phyloP scores from a whole-genome alignment of 2,113 vertebrate species.

The Parotia lawesii region DNA sequence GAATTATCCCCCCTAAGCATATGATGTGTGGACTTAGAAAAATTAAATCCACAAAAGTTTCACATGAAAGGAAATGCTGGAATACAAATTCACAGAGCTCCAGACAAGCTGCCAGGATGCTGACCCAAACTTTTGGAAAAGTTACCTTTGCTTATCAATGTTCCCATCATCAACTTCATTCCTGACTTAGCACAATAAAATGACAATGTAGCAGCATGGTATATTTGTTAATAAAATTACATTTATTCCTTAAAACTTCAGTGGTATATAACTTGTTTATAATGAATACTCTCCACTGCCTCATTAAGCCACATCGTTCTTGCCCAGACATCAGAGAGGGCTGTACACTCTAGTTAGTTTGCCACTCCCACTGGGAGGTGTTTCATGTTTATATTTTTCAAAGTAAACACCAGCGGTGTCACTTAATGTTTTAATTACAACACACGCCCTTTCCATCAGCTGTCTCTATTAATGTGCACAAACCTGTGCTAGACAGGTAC shows the following conservation, averaged over 20 bases:
- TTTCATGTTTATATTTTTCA: slow-evolving; percentile 3
- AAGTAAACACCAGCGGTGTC: background rate
- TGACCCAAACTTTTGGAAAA: background rate
- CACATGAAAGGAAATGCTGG: background rate
- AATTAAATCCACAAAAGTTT: background rate
- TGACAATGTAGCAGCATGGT: background rate
- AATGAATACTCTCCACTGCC: background rate
- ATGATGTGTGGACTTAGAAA: background rate
- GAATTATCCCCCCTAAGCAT: background rate
- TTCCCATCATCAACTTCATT: background rate
- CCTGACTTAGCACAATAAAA: background rate
- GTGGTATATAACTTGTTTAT: background rate
- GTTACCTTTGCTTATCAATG: background rate
- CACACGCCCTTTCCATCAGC: background rate
- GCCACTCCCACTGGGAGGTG: background rate
- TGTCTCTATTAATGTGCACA: background rate
- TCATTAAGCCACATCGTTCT: background rate
- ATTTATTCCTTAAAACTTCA: background rate
- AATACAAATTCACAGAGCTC: background rate
- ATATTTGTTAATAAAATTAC: background rate
- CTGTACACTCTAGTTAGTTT: background rate
- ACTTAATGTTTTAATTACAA: background rate
- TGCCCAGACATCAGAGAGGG: background rate
- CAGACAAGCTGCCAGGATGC: background rate
- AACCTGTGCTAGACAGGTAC: background rate